A percentile compares a stretch with the other conserved stretches of the same genome.
phyloP scores from a whole-genome alignment of 2,797 vertebrate genomes.

The Lagodon rhomboides region DNA sequence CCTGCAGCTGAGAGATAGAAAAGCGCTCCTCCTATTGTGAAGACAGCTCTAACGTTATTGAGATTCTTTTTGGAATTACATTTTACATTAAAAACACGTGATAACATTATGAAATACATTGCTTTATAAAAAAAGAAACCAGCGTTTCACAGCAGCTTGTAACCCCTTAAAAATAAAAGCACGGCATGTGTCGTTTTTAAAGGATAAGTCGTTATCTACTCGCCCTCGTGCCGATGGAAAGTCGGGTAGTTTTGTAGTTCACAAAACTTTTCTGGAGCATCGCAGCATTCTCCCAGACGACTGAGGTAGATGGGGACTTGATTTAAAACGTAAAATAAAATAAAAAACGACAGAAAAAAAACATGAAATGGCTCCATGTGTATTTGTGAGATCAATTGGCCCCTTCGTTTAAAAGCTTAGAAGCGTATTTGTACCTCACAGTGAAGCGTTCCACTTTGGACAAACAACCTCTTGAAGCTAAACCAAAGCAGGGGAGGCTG shows the following conservation, averaged over 20 bases:
- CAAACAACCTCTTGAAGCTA: constrained; percentile 13
- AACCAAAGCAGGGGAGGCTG: neutral
- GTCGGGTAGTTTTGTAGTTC: no score
- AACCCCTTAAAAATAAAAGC: no score
- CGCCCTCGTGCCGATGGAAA: no score
- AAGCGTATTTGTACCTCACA: constrained; percentile 29
- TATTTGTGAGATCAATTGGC: constrained; percentile 44
- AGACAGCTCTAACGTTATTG: neutral
- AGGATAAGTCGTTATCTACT: no score
- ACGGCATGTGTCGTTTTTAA: no score
- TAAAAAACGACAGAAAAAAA: no score
- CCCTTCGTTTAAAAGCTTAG: constrained; percentile 24
- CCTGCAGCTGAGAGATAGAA: neutral
- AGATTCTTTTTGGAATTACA: neutral
- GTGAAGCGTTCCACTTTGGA: neutral
- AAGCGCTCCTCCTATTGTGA: neutral
- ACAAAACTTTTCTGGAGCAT: no score
- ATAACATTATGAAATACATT: neutral
- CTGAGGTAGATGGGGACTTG: no score
- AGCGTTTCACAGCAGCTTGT: no score
- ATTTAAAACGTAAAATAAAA: no score
- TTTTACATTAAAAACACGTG: neutral
- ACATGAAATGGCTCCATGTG: neutral
- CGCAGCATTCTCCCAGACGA: no score
- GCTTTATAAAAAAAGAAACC: neutral